Evolutionary conservation across 2,797 vertebrate species (phyloP).

Genomic region (Xenentodon cancila): DNA sequence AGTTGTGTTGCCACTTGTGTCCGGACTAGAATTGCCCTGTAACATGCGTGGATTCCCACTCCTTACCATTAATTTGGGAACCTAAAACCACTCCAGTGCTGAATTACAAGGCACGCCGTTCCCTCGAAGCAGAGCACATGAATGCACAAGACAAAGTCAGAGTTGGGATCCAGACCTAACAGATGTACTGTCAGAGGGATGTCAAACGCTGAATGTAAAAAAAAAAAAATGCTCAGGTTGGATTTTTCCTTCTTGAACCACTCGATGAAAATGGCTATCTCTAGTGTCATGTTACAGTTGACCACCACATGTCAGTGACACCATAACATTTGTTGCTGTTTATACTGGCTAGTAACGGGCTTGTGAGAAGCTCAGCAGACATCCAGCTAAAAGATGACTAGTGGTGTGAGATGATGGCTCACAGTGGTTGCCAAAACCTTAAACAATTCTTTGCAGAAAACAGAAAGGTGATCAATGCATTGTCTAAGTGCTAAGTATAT

Average conservation of each 20-base stretch:
- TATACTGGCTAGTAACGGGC: conserved; percentile 45
- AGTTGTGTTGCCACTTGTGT: conserved; percentile 22
- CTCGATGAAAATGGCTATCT: conserved; percentile 51
- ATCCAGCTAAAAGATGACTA: conserved; percentile 29
- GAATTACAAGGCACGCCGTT: conserved; percentile 47
- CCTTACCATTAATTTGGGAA: conserved; percentile 64
- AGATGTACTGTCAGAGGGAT: conserved; percentile 48
- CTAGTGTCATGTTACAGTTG: conserved; percentile 46
- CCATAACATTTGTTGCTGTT: conserved; percentile 58
- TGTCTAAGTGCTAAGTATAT: neutral
- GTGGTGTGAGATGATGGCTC: conserved; percentile 42
- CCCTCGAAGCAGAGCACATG: conserved; percentile 17
- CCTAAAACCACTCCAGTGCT: conserved; percentile 41
- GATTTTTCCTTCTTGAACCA: conserved; percentile 27
- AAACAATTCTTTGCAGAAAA: conserved; percentile 10
- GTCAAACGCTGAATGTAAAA: conserved; percentile 44
- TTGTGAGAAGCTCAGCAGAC: conserved; percentile 20
- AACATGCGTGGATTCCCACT: conserved; percentile 47
- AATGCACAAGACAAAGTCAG: conserved; percentile 37
- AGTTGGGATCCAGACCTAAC: conserved; percentile 40
- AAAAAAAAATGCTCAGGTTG: conserved; percentile 34
- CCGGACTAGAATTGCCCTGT: conserved; percentile 52
- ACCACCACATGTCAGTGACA: conserved; percentile 52
- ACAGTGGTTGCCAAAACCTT: conserved; percentile 6
- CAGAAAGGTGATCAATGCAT: neutral